These are phyloP conservation scores for Microctenopoma steveboyesi DNA, from an alignment of 2,797 vertebrate genomes.

Conservation along the genomic window DNA sequence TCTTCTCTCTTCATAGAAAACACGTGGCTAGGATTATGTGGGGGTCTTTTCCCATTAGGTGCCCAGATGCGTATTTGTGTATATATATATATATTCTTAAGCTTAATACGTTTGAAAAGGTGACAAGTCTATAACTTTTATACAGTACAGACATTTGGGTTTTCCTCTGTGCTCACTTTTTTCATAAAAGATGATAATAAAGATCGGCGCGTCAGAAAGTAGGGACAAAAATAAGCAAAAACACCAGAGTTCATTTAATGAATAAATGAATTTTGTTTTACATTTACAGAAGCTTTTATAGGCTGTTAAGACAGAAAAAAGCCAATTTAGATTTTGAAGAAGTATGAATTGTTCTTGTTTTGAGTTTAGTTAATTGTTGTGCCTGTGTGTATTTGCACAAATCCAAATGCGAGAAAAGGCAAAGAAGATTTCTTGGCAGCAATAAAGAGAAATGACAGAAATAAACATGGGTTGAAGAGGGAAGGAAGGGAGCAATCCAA, in stretches of 20 bases:
- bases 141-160: not conserved
- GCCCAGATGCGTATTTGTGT: too few relatives aligned
- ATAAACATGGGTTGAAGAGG: constrained; percentile 33
- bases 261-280: not conserved
- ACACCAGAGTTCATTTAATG: not conserved
- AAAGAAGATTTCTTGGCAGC: constrained; percentile 2
- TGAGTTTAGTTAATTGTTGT: not conserved
- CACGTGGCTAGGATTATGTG: too few relatives aligned
- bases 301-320: not conserved
- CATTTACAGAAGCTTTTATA: not conserved
- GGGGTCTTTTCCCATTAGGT: too few relatives aligned
- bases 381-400: not conserved
- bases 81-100: too few relatives aligned
- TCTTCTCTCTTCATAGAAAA: too few relatives aligned
- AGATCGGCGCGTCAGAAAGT: not conserved
- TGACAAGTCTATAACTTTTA: not conserved
- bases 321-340: not conserved
- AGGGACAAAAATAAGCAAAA: not conserved
- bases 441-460: constrained; percentile 45
- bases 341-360: not conserved
- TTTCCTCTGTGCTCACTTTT: not conserved
- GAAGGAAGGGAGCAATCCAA: constrained; percentile 42
- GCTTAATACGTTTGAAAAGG: too few relatives aligned
- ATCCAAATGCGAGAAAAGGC: not conserved
- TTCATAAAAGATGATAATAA: not conserved